Base-by-base conservation (phyloP, 1,140 invertebrate genomes). In the Sinella curviseta region DNA sequence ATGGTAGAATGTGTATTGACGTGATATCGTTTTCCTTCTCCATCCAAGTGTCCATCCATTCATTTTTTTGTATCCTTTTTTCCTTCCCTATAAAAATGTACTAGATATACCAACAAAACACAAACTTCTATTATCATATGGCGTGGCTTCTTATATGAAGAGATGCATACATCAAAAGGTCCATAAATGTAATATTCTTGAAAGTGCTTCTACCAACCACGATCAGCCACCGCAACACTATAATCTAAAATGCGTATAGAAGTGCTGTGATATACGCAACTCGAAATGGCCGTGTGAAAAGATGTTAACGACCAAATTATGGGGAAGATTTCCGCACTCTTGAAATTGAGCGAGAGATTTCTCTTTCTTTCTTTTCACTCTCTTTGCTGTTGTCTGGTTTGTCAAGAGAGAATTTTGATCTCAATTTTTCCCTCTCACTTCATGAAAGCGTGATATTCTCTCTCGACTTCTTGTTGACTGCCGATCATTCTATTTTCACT, bases 261-360 rank as follows among this genome's bases (percentile, higher is more conserved):
- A 48, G 17, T 4, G 39, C 4, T 17, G 17, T 48, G 4, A 48
- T 48, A 48, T 48, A 17, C 39, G 39, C 39, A 8, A 4, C 4
- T 3, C 24, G 12, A n/a, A 12, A 60, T 60, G 57, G 8, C 24
- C 57, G 57, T 60, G 12, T 60, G 4, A 60, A 17, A 60, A 60
- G 24, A 60, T 60, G 14, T 26, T 60, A 60, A 60, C 8, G 65
- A 70, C 28, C 65, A 70, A 70, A 70, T 70, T 70, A 70, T 33
- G 65, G 30, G 65, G 65, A 70, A 70, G 31, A 70, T 70, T 70
- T 70, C 12, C 65, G 28, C 31, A 30, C 65, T 70, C 31, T 70
- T 70, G 28, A 70, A 30, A 31, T 3, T 70, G 31, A 16, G 26
- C 8, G 26, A 70, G 28, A 30, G 65, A 31, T 70, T 70, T 70